These are phyloP conservation scores for Enhydra lutris DNA, from an alignment of 2,113 vertebrate genomes.

Conservation along the genomic window DNA sequence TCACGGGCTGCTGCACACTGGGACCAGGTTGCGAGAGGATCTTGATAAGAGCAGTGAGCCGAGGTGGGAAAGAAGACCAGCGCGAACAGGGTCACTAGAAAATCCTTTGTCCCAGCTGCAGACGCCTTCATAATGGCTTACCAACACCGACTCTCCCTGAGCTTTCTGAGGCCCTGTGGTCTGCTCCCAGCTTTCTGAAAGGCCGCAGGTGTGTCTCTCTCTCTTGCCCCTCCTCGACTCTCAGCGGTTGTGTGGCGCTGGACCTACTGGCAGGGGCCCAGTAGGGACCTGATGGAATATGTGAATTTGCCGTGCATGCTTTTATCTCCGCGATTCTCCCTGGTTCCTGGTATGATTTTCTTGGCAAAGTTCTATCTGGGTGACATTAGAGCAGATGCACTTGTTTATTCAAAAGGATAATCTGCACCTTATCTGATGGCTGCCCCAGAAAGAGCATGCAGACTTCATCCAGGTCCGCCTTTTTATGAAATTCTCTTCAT, in stretches of 20 bases:
- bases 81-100: no score
- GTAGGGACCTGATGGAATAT: no score
- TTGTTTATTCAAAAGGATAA: not conserved
- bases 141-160: no score
- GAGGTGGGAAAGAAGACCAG: not conserved
- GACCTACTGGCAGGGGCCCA: not conserved
- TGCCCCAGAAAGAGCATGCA: not conserved
- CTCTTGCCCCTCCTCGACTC: not conserved
- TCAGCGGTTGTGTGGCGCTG: not conserved
- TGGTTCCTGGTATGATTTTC: not conserved
- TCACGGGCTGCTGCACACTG: accelerated
- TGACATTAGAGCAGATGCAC: not conserved
- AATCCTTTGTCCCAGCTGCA: not conserved
- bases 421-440: not conserved
- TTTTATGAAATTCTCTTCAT: not conserved
- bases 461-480: not conserved
- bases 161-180: not conserved
- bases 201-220: not conserved
- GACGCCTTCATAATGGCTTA: accelerated
- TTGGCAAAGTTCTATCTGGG: not conserved
- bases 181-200: not conserved
- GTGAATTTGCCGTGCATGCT: not conserved
- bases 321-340: not conserved
- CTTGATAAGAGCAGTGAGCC: not conserved
- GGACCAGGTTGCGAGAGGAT: not conserved